A percentile compares a stretch with the other conserved stretches of the same genome.
Evolutionary conservation across 2,113 vertebrate species (phyloP).

Genomic region (Deroptyus accipitrinus): DNA sequence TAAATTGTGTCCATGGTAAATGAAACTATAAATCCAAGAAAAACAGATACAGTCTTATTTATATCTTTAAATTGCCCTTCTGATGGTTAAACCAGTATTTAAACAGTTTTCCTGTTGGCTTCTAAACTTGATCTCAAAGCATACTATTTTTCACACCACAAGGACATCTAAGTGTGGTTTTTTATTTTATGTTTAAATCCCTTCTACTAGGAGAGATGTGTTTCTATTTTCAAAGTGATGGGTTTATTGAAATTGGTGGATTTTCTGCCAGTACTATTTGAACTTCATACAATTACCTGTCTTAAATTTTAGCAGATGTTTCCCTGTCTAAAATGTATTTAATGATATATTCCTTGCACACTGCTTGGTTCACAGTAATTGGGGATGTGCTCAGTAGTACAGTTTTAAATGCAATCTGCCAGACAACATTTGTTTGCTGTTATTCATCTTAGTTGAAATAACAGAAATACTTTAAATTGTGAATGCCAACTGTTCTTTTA

Average conservation of each 20-base stretch:
- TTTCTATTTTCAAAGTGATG: background rate
- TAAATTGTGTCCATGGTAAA: background rate
- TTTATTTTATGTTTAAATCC: background rate
- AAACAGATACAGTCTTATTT: background rate
- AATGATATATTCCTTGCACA: background rate
- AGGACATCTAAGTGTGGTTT: background rate
- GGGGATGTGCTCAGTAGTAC: background rate
- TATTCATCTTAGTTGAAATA: slow-evolving; percentile 41
- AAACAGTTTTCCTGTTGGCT: background rate
- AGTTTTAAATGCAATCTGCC: slow-evolving; percentile 10
- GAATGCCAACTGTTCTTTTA: background rate
- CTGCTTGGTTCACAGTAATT: background rate
- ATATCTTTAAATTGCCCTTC: background rate
- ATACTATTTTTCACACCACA: background rate
- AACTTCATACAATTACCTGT: background rate
- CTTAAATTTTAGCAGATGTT: background rate
- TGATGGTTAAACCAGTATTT: background rate
- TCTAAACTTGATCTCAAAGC: background rate
- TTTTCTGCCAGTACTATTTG: background rate
- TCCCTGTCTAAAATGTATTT: background rate
- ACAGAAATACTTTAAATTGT: background rate
- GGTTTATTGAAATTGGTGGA: background rate
- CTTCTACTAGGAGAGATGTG: background rate
- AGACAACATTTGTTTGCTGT: slow-evolving; percentile 3
- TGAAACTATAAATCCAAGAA: background rate